Evolutionary conservation across 2,113 vertebrate species (phyloP).

Genomic region (Brachionichthys hirsutus): DNA sequence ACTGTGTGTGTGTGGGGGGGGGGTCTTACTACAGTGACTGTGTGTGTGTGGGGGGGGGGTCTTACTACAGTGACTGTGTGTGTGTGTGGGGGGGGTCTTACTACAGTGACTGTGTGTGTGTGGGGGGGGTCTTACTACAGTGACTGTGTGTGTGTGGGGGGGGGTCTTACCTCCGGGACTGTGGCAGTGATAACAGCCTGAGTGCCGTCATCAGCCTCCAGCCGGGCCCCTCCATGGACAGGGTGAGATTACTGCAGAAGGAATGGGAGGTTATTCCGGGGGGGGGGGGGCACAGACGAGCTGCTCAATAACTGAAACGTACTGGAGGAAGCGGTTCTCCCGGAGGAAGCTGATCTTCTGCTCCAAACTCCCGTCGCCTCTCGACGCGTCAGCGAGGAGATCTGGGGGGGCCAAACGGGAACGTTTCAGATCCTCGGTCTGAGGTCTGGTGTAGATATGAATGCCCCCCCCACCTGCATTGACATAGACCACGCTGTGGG

Average conservation of each 20-base stretch:
- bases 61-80: constrained; percentile 89
- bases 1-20: not conserved
- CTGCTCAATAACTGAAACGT: constrained; percentile 41
- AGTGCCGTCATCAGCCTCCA: constrained; percentile 90
- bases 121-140: constrained; percentile 80
- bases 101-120: constrained; percentile 75
- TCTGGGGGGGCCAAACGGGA: constrained; percentile 63
- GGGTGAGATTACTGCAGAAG: constrained; percentile 82
- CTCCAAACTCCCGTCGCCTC: constrained; percentile 77
- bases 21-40: constrained; percentile 85
- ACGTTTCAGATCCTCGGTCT: constrained; percentile 15
- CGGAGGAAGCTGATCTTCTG: constrained; percentile 86
- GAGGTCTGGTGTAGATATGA: not conserved
- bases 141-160: not conserved
- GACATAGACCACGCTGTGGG: constrained; percentile 87
- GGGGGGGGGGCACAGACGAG: no score
- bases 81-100: constrained; percentile 67
- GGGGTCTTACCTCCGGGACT: constrained; percentile 83
- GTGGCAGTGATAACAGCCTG: constrained; percentile 80
- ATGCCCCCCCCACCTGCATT: constrained; percentile 74
- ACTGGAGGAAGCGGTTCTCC: constrained; percentile 83
- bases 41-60: constrained; percentile 11
- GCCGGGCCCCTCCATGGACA: constrained; percentile 83
- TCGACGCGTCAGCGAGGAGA: constrained; percentile 71
- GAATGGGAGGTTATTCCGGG: no score